Base-by-base conservation (phyloP, 1,140 invertebrate species). In the Fopius arisanus region DNA sequence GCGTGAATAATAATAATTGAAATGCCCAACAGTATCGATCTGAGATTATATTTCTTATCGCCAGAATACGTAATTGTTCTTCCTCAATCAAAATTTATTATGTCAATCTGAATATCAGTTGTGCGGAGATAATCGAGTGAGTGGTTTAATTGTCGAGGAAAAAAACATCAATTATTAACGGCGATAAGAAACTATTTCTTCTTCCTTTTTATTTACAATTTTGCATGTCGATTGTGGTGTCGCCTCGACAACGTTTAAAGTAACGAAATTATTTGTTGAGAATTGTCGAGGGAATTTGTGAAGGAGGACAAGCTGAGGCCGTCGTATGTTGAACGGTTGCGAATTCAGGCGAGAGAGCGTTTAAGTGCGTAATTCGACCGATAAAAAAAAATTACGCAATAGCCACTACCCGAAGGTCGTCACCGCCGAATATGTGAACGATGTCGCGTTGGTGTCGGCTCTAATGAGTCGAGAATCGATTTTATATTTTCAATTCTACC, bases 381-480 rank as follows among this genome's bases (percentile, higher is more conserved):
- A 86, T 86, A 86, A 86, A 84, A 82, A 75, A 72, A 72, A 81
- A 83, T 87, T 87, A 85, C 84, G 84, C 84, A 87, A 87, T 78
- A 48, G 43, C 70, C 69, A 77, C 75, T 71, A 76, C 76, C 71
- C 81, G 84, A 87, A 87, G 86, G 86, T 84, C 86, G 81, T 78
- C 65, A 73, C 29, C n/a, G 43, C 43, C 43, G 43, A 48, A 48
- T 48, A 28, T 73, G 48, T 43, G 33, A 19, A 75, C 73, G 48
- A 33, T 21, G 71, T n/a, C n/a, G n/a, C n/a, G n/a, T n/a, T n/a
- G n/a, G n/a, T n/a, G n/a, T n/a, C n/a, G n/a, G n/a, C n/a, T n/a
- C n/a, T n/a, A n/a, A n/a, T n/a, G n/a, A n/a, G n/a, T n/a, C n/a
- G n/a, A n/a, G n/a, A n/a, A n/a, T n/a, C n/a, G n/a, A n/a, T n/a